Evolutionary conservation across 2,113 vertebrate species (phyloP), one percentile per base, ranked within the genome.

Genomic region (Macroglossus sobrinus): DNA sequence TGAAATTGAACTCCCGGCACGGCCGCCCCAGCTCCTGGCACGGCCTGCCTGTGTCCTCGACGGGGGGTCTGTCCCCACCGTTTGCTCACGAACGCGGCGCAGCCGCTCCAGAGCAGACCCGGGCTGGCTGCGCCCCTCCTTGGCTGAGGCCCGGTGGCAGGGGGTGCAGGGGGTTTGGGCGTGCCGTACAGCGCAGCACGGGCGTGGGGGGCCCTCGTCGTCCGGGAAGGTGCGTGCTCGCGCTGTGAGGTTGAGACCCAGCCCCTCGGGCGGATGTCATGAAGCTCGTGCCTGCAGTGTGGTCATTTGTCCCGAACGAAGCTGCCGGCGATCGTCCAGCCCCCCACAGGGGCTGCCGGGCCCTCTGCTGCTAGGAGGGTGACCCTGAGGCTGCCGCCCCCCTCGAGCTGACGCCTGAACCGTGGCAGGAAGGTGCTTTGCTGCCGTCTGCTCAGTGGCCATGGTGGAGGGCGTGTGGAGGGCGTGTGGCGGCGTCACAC

Each of bases 401-500:
- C 45, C 5, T 22, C 59, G 5, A 40, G 30, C 13, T 2, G 21
- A 55, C 0, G 2, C 12, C 69, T 71, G 11, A 38, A 38, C 68
- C 30, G n/a, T 4, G 21, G 26, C 12, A n/a, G 50, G 50, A 33
- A n/a, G 1, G 21, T 24, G 26, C 43, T 61, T 12, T 4, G 5
- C 26, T 22, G 24, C 15, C 28, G 16, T 7, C 40, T 8, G n/a
- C 22, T 0, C 5, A 18, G 8, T 21, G 2, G 15, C 7, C 53
- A 10, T 38, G 66, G 47, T 28, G 53, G 53, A 8, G 61, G n/a
- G 12, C 1, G 63, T 12, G 47, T 28, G 53, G 53, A 8, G 61
- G n/a, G 12, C 1, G 63, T 12, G 4, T 63, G 43, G 22, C 0
- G 2, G 12, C n/a, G 0, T 26, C 1, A 3, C 40, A 0, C 10